phyloP scores from a whole-genome alignment of 2,888 invertebrate species.

The Sphaeridia pumilis region DNA sequence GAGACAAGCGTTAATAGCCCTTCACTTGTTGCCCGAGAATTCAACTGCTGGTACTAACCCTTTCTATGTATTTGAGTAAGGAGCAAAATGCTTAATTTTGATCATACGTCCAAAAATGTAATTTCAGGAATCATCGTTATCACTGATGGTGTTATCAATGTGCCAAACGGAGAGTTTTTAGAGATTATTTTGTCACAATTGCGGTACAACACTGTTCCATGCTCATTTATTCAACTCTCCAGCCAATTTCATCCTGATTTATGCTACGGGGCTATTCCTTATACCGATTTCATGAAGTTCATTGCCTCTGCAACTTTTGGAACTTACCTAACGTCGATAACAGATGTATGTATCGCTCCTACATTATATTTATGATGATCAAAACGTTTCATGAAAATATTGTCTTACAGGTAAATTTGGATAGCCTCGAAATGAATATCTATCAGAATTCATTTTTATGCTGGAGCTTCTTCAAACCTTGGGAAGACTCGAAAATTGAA shows the following conservation, averaged over 20 bases:
- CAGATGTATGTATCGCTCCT: no score
- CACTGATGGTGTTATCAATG: slow-evolving; percentile 57
- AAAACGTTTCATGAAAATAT: not conserved
- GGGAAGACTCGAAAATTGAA: slow-evolving; percentile 38
- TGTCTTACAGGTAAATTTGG: slow-evolving; percentile 21
- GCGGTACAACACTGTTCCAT: slow-evolving; percentile 57
- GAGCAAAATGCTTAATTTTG: no score
- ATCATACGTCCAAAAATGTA: no score
- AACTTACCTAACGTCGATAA: slow-evolving; percentile 50
- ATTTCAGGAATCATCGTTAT: slow-evolving; percentile 56
- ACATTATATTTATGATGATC: no score
- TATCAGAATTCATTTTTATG: slow-evolving; percentile 51
- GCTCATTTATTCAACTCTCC: slow-evolving; percentile 62
- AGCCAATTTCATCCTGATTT: slow-evolving; percentile 54
- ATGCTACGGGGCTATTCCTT: slow-evolving; percentile 57
- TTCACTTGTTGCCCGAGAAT: slow-evolving; percentile 61
- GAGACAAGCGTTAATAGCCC: slow-evolving; percentile 60
- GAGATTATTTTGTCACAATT: slow-evolving; percentile 60
- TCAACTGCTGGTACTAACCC: slow-evolving; percentile 62
- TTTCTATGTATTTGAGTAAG: no score
- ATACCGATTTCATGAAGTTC: slow-evolving; percentile 61
- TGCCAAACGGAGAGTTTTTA: slow-evolving; percentile 57
- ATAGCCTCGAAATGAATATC: slow-evolving; percentile 43
- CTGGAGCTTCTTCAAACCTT: slow-evolving; percentile 49
- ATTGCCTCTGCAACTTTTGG: slow-evolving; percentile 64